Evolutionary conservation across 2,113 vertebrate species (phyloP).

Genomic region (Psittacula cyanocephala): DNA sequence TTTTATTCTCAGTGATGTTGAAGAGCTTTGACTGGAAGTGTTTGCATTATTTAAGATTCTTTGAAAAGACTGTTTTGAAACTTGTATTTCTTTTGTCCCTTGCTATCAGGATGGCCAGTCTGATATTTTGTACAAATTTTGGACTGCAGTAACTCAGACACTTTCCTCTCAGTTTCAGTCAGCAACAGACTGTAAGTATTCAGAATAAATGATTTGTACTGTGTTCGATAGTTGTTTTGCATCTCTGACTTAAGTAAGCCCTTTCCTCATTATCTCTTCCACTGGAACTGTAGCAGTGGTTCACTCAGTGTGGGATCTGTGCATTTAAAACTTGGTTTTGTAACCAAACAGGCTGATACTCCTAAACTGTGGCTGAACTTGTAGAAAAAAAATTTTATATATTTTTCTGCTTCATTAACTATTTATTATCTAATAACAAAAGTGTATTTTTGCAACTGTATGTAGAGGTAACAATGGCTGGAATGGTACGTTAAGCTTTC

Average conservation of each 20-base stretch:
- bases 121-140: conserved; percentile 92
- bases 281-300: not conserved
- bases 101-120: conserved; percentile 86
- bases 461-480: not conserved
- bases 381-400: not conserved
- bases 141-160: conserved; percentile 88
- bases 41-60: not conserved
- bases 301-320: not conserved
- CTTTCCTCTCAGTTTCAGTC: conserved; percentile 88
- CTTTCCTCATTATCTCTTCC: not conserved
- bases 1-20: not conserved
- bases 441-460: not conserved
- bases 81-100: not conserved
- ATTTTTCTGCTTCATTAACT: not conserved
- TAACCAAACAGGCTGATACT: not conserved
- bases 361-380: not conserved
- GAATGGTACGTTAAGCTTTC: not conserved
- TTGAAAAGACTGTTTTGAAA: not conserved
- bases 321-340: not conserved
- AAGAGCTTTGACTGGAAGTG: not conserved
- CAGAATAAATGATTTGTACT: not conserved
- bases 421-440: not conserved
- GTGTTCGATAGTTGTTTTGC: not conserved
- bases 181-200: conserved; percentile 87
- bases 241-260: not conserved